These are phyloP conservation scores for Chaetodon auriga DNA, from an alignment of 2,113 vertebrate genomes.

Conservation along the genomic window DNA sequence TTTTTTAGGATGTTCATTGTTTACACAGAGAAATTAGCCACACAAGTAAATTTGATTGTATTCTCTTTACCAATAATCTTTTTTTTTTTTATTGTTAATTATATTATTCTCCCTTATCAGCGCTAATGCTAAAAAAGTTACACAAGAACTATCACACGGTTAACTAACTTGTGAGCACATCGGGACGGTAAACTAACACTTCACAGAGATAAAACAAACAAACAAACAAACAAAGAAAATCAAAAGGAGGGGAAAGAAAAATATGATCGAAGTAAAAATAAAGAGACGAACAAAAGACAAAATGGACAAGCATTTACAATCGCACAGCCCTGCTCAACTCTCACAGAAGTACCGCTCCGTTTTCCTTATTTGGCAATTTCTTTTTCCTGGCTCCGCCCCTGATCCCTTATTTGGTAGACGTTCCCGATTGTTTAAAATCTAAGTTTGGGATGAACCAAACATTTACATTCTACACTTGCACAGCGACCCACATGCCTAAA, in stretches of 20 bases:
- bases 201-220: slow-evolving; percentile 70
- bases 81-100: slow-evolving; percentile 67
- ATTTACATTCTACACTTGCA: slow-evolving; percentile 39
- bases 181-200: slow-evolving; percentile 80
- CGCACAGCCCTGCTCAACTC: slow-evolving; percentile 62
- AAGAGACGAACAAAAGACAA: slow-evolving; percentile 58
- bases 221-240: slow-evolving; percentile 18
- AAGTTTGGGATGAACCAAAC: slow-evolving; percentile 11
- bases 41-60: slow-evolving; percentile 81
- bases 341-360: slow-evolving; percentile 29
- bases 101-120: slow-evolving; percentile 79
- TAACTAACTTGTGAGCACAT: slow-evolving; percentile 81
- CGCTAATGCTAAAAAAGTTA: slow-evolving; percentile 85
- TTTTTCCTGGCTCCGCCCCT: slow-evolving; percentile 16
- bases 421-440: slow-evolving; percentile 4
- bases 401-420: slow-evolving; percentile 62
- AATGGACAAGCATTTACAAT: slow-evolving; percentile 73
- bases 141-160: slow-evolving; percentile 82
- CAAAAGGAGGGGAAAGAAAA: slow-evolving; percentile 40
- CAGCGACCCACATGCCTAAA: neutral
- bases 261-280: slow-evolving; percentile 49
- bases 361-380: slow-evolving; percentile 46
- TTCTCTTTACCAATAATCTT: slow-evolving; percentile 68
- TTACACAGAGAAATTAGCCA: slow-evolving; percentile 84
- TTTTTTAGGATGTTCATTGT: slow-evolving; percentile 75